Base-by-base conservation (phyloP, 2,797 vertebrate species). In the Anguilla obscura region DNA sequence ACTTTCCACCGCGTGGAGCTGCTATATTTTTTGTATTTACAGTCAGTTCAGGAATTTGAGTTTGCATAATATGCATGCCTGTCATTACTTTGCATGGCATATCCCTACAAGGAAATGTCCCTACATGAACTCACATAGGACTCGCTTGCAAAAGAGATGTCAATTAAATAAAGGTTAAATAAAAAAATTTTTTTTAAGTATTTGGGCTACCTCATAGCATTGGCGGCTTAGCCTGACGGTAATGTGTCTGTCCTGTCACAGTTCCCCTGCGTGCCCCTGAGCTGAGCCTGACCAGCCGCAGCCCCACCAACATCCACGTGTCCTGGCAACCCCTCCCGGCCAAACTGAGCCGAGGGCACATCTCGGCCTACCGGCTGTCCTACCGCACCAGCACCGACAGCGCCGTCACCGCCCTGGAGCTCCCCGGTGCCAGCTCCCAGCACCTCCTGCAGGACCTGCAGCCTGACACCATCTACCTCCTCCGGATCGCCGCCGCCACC, bases 191-290 rank as follows among this genome's bases (percentile, higher is more conserved):
- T 40, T 40, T 40, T 3, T 3, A 40, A 40, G 36, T 40, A 3
- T 40, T 40, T 40, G 71, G 30, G 21, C 33, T 36, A 18, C 12
- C 30, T 40, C 33, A 40, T 18, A 21, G 79, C 14, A 5, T 79
- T 82, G 79, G 21, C 4, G 40, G 33, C 2, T 18, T 36, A 2
- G 33, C 16, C 45, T 89, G 88, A 89, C 18, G 88, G 88, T 88
- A 87, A 86, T 91, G 90, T 93, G 88, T 60, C 10, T 91, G 0
- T 89, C 48, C 87, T 87, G 86, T 87, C 88, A 12, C 89, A 99
- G 99, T 99, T 90, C 99, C 99, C 27, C 93, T 99, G 89, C 97
- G 98, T 90, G 97, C 98, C 24, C 98, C 99, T 5, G 98, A 99
- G 92, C 96, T 99, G 50, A 99, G 96, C 90, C 92, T 99, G 93